Conservation (phyloP, 2,888 invertebrate species). For the Spisula subtruncata region DNA sequence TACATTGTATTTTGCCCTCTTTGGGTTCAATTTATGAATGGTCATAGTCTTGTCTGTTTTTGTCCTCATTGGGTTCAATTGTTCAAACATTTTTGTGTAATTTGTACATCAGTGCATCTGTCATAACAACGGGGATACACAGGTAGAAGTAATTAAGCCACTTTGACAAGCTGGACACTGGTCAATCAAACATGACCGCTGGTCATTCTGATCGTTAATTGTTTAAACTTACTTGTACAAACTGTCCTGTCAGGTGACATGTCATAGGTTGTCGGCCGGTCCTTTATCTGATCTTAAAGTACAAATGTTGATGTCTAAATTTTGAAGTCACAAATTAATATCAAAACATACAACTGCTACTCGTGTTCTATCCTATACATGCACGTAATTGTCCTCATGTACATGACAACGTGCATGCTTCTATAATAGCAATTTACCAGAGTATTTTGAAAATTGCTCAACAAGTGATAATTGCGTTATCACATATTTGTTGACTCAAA, state of each 20-base stretch:
- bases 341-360: too few relatives aligned
- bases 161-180: slow-evolving; percentile 45
- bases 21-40: background rate
- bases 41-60: background rate
- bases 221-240: background rate
- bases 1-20: background rate
- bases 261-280: background rate
- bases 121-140: slow-evolving; percentile 28
- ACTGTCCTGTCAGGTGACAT: background rate
- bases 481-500: too few relatives aligned
- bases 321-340: background rate
- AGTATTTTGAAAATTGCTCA: background rate
- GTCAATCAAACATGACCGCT: slow-evolving; percentile 36
- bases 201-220: slow-evolving; percentile 22
- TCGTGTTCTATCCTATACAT: too few relatives aligned
- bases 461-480: background rate
- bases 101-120: slow-evolving; percentile 27
- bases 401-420: background rate
- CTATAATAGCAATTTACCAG: background rate
- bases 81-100: background rate
- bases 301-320: background rate
- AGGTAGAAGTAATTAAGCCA: slow-evolving; percentile 39
- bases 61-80: slow-evolving; percentile 9
- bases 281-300: background rate
- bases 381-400: background rate